Conservation (phyloP, 2,113 vertebrate species). For the Aythya baeri region DNA sequence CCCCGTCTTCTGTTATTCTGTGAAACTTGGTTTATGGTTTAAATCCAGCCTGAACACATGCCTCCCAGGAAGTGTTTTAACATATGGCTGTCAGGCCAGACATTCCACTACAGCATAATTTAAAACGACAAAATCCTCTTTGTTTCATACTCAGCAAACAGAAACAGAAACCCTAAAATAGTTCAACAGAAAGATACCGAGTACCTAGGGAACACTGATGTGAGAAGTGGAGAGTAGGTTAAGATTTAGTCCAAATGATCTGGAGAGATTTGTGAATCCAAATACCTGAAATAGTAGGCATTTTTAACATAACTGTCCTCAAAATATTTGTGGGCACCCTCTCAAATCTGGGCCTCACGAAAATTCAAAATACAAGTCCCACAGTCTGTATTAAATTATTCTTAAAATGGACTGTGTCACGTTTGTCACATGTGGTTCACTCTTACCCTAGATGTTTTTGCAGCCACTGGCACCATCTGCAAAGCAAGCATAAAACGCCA, state of each 20-base stretch:
- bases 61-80: not conserved
- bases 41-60: not conserved
- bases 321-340: not conserved
- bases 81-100: not conserved
- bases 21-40: not conserved
- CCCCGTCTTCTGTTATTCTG: not conserved
- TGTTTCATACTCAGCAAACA: not conserved
- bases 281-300: not conserved
- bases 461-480: not conserved
- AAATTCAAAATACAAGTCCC: not conserved
- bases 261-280: not conserved
- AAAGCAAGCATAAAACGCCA: not conserved
- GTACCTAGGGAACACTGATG: not conserved
- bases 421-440: not conserved
- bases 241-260: not conserved
- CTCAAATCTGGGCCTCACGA: not conserved
- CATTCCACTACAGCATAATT: not conserved
- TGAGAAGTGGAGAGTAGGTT: not conserved
- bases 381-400: not conserved
- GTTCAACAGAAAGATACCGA: not conserved
- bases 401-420: not conserved
- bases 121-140: not conserved
- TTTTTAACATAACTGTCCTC: not conserved
- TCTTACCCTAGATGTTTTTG: slow-evolving; percentile 9
- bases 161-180: not conserved